phyloP scores from a whole-genome alignment of 2,797 vertebrate species.

The Urophycis tenuis region DNA sequence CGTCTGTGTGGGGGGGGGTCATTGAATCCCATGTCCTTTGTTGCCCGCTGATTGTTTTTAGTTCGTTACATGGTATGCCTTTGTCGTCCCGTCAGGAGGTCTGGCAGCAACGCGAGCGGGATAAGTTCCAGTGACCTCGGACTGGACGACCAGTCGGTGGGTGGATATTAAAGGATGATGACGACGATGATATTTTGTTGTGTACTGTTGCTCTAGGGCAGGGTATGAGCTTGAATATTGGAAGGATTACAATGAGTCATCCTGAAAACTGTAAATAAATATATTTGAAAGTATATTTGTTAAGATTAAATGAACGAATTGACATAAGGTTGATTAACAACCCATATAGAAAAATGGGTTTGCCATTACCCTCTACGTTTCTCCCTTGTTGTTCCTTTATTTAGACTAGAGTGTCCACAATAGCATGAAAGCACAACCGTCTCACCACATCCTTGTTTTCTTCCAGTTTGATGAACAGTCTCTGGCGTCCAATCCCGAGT shows the following conservation, averaged over 20 bases:
- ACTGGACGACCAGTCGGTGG: slow-evolving; percentile 86
- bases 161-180: slow-evolving; percentile 26
- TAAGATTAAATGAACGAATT: background rate
- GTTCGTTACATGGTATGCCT: background rate
- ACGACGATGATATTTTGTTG: background rate
- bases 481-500: slow-evolving; percentile 70
- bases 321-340: background rate
- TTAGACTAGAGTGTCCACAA: background rate
- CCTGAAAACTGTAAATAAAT: background rate
- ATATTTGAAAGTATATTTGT: no score
- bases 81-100: slow-evolving; percentile 70
- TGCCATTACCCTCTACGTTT: background rate
- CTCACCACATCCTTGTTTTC: slow-evolving; percentile 10
- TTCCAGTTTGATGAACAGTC: slow-evolving; percentile 69
- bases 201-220: background rate
- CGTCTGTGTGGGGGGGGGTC: no score
- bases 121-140: slow-evolving; percentile 83
- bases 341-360: background rate
- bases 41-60: background rate
- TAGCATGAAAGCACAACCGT: background rate
- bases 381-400: background rate
- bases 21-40: background rate
- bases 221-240: background rate
- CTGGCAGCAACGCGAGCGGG: slow-evolving; percentile 89
- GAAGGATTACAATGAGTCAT: background rate